Evolutionary conservation across 2,888 invertebrate species (phyloP), one percentile per base, ranked within the genome.

Genomic region (Trachelus tabidus): DNA sequence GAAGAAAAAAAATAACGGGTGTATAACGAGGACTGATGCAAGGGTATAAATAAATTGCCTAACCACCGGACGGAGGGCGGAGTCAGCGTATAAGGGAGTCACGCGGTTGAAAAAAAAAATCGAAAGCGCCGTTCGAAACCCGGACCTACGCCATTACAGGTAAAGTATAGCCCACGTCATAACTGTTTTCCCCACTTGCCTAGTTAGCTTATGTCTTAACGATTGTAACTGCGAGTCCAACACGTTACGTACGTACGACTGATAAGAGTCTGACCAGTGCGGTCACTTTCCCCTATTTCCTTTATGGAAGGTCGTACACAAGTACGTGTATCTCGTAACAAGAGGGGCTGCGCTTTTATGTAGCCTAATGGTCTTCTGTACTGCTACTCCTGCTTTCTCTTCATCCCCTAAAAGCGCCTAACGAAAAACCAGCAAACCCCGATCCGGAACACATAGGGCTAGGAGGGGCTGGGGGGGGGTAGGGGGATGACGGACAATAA

Each of bases 291-390:
- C 56, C 56, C 23, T 56, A 9, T 23, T 23, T 15, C 56, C 56
- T 56, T 56, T 56, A 56, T 1, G 23, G 23, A 56, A 56, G 6
- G 9, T 56, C 56, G 56, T 56, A 9, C 23, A 6, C 56, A 56
- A 23, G 56, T 56, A 23, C 23, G 23, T 56, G 6, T 23, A 56
- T 23, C 9, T 9, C 56, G 56, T 23, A 23, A 23, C 80, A 80
- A 80, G 75, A 35, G 76, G 79, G 83, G 81, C 82, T 85, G 82
- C 82, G 83, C 85, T 85, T 85, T 85, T 85, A 85, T 83, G 83
- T 81, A 77, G 82, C 83, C 83, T 84, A 85, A 85, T 85, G 80
- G 82, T 79, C 56, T 56, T 56, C 23, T 23, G 56, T 23, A 56
- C 56, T 56, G 56, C 56, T 56, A 23, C 23, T 56, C 0, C 9